These are phyloP conservation scores for Lepus americanus DNA, from an alignment of 2,113 vertebrate genomes.

Conservation along the genomic window DNA sequence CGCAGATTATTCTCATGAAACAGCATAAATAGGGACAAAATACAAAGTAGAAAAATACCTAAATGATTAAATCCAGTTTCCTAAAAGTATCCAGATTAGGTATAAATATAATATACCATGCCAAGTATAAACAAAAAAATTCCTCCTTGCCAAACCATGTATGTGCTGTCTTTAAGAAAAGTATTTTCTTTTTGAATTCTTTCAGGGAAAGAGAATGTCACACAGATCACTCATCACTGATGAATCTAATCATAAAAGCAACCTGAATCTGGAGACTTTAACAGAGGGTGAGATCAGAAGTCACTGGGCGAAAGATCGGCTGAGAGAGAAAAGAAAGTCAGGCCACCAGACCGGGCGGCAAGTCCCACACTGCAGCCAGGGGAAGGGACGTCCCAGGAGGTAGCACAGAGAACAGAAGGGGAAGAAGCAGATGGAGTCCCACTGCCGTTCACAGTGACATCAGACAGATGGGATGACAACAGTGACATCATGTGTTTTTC, in stretches of 20 bases:
- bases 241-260: constrained; percentile 80
- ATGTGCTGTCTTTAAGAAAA: constrained; percentile 49
- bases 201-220: constrained; percentile 49
- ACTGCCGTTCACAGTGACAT: constrained; percentile 71
- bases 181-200: constrained; percentile 35
- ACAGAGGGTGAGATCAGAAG: constrained; percentile 81
- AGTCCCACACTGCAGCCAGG: constrained; percentile 77
- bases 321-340: constrained; percentile 83
- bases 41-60: neutral
- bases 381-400: constrained; percentile 74
- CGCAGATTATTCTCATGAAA: neutral
- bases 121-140: neutral
- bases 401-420: constrained; percentile 79
- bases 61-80: neutral
- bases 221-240: constrained; percentile 73
- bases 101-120: neutral
- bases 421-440: constrained; percentile 76
- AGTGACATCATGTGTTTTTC: neutral
- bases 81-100: neutral
- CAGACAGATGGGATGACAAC: constrained; percentile 7
- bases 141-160: constrained; percentile 22
- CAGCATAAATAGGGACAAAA: neutral
- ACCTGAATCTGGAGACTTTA: constrained; percentile 78
- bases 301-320: constrained; percentile 81
- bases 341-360: constrained; percentile 74